Evolutionary conservation across 2,113 vertebrate species (phyloP).

Genomic region (Mixornis gularis): DNA sequence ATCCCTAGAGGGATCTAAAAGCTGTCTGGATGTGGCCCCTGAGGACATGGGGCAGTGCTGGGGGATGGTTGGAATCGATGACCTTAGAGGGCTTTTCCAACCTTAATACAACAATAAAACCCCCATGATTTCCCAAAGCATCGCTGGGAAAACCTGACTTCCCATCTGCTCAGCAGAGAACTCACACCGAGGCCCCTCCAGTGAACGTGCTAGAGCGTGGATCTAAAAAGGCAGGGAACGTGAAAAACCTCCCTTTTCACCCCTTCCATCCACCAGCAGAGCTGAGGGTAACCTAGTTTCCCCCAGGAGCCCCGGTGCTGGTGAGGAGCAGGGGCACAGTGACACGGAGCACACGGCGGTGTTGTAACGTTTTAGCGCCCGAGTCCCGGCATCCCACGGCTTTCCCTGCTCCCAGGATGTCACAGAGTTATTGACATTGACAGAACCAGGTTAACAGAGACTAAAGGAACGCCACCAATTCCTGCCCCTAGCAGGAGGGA

Average conservation of each 20-base stretch:
- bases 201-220: fast-evolving
- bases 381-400: neutral
- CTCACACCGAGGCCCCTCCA: neutral
- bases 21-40: neutral
- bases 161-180: neutral
- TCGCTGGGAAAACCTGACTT: neutral
- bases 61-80: fast-evolving
- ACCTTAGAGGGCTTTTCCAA: neutral
- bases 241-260: neutral
- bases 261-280: neutral
- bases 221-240: neutral
- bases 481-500: neutral
- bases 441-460: slow-evolving; percentile 42
- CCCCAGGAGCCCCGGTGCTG: neutral
- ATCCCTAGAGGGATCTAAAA: neutral
- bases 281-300: neutral
- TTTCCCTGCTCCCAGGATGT: neutral
- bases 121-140: neutral
- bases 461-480: neutral
- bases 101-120: neutral
- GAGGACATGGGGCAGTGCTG: neutral
- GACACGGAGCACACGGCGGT: neutral
- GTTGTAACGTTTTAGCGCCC: neutral
- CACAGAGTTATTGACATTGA: slow-evolving; percentile 14
- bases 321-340: fast-evolving